These are phyloP conservation scores for Ctenopoma multispine DNA, from an alignment of 2,797 vertebrate species.

Conservation along the genomic window DNA sequence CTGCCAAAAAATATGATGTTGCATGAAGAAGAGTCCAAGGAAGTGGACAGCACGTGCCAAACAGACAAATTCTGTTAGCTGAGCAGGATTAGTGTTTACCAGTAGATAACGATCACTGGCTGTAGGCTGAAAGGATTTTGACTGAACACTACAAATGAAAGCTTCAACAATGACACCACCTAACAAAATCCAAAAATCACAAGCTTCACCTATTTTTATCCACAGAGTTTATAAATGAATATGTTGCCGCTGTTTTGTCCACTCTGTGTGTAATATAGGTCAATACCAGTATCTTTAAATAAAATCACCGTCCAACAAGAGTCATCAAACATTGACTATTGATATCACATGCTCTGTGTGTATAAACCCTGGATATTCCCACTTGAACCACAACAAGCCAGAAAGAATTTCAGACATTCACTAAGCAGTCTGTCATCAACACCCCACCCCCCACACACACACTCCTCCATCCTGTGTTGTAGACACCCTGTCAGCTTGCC, in stretches of 20 bases:
- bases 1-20: too few species aligned
- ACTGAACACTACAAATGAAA: background rate
- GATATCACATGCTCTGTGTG: too few species aligned
- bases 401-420: slow-evolving; percentile 27
- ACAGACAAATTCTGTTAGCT: background rate
- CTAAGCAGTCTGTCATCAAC: background rate
- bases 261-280: background rate
- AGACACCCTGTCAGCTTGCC: slow-evolving; percentile 38
- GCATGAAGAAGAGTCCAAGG: background rate
- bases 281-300: background rate
- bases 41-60: background rate
- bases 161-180: background rate
- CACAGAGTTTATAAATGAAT: accelerated
- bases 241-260: background rate
- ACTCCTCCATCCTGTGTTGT: background rate
- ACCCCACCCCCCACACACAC: background rate
- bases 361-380: slow-evolving; percentile 20
- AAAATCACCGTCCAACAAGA: background rate
- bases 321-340: too few species aligned
- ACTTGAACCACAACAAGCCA: slow-evolving; percentile 24
- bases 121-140: background rate
- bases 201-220: background rate
- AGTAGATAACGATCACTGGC: background rate
- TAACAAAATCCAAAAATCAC: background rate
- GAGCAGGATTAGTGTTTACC: background rate